Base-by-base conservation (phyloP, 2,888 invertebrate species). In the Eudemis profundana region DNA sequence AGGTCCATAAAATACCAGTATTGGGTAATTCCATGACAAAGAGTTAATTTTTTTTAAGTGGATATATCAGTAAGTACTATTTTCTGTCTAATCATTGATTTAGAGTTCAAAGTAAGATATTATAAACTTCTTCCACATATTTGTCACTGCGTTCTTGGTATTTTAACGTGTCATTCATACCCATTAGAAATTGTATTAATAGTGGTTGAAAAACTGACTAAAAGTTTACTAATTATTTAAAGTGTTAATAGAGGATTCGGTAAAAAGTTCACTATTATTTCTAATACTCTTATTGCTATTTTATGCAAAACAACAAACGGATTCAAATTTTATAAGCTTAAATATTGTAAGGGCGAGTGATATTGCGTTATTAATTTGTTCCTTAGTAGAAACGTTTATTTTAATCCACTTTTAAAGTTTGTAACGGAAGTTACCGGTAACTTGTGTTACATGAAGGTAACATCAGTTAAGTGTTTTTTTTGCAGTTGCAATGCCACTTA, bases 401-500 rank as follows among this genome's bases (percentile, higher is more conserved):
- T 38, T 38, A 38, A 38, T 38, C 14, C n/a, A 8, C 14, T 38
- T 8, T 38, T 8, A 38, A 38, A 38, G 14, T 14, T 38, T 38
- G 38, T 8, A 38, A 38, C 10, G 14, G 3, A 38, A 38, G 38
- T 38, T 38, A 38, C 38, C 38, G 38, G 38, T 38, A n/a, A 38
- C 38, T 38, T 38, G 10, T 8, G 38, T 38, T 38, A 38, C 38
- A n/a, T 4, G 38, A 4, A 38, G n/a, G n/a, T 38, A 38, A 23
- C 38, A 38, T 14, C 38, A 38, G 38, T 38, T 38, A 38, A 29
- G 14, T 27, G 19, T 23, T 47, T 12, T 38, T 14, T n/a, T 36
- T 53, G 2, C 17, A 38, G 53, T 38, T 21, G 21, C 17, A 36
- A 53, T 36, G 53, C 53, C 53, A 53, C 53, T 53, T 17, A 53